phyloP scores from a whole-genome alignment of 2,113 vertebrate species.

The Sinocyclocheilus anshuiensis region DNA sequence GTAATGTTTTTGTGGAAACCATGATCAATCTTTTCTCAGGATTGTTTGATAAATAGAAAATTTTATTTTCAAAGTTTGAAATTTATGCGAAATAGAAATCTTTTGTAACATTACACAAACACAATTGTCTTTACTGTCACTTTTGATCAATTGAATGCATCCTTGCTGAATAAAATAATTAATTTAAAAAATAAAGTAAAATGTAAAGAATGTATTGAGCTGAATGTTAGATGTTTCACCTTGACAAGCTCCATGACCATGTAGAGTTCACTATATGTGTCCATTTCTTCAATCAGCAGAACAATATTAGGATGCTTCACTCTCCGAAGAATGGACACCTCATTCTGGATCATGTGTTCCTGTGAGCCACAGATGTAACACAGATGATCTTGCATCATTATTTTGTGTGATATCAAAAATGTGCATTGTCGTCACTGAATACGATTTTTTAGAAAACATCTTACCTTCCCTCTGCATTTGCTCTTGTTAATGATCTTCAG shows the following conservation, averaged over 20 bases:
- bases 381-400: not conserved
- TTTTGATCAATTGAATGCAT: not conserved
- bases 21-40: not conserved
- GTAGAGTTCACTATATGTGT: slow-evolving; percentile 89
- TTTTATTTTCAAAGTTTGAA: too few species aligned
- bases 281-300: slow-evolving; percentile 96
- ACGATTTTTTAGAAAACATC: slow-evolving; percentile 40
- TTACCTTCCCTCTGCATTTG: slow-evolving; percentile 97
- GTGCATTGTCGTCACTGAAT: not conserved
- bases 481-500: slow-evolving; percentile 98
- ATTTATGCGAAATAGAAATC: too few species aligned
- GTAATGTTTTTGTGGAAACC: not conserved
- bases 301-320: slow-evolving; percentile 99
- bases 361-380: slow-evolving; percentile 63
- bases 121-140: not conserved
- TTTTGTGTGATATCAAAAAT: not conserved
- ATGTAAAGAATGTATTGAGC: too few species aligned
- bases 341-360: slow-evolving; percentile 99
- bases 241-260: slow-evolving; percentile 99
- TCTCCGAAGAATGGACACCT: slow-evolving; percentile 92
- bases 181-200: not conserved
- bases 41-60: not conserved
- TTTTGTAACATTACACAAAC: too few species aligned
- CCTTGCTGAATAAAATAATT: not conserved
- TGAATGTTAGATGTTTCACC: slow-evolving; percentile 70